A percentile compares a stretch with the other conserved stretches of the same genome.
These are phyloP conservation scores for Rhinolophus ferrumequinum DNA, from an alignment of 2,113 vertebrate species.

Conservation along the genomic window DNA sequence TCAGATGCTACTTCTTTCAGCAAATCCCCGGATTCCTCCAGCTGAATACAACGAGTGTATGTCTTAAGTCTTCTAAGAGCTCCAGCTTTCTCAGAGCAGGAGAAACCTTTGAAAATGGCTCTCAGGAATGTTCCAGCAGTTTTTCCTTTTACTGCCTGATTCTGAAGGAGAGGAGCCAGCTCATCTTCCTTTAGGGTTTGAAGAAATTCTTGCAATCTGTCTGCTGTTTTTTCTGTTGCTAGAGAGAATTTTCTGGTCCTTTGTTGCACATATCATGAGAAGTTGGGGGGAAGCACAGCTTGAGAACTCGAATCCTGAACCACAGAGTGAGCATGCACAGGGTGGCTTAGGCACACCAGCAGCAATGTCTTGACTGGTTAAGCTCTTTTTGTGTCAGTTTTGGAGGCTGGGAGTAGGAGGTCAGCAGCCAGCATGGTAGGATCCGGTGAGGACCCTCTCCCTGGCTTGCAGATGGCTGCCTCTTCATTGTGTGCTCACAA, in stretches of 20 bases:
- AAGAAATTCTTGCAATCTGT: slow-evolving; percentile 83
- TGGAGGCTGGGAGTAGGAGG: no score
- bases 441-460: no score
- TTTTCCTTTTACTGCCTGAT: slow-evolving; percentile 90
- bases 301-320: background rate
- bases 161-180: slow-evolving; percentile 88
- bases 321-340: background rate
- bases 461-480: no score
- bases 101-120: slow-evolving; percentile 95
- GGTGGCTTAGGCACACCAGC: background rate
- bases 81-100: slow-evolving; percentile 86
- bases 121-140: slow-evolving; percentile 88
- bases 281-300: background rate
- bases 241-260: slow-evolving; percentile 87
- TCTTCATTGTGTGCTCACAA: no score
- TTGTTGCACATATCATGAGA: slow-evolving; percentile 49
- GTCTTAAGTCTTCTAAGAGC: slow-evolving; percentile 89
- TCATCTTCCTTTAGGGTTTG: slow-evolving; percentile 82
- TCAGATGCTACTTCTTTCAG: slow-evolving; percentile 91
- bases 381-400: no score
- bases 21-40: slow-evolving; percentile 96
- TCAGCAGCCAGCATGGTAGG: no score
- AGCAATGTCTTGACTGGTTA: rapidly evolving
- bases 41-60: slow-evolving; percentile 91
- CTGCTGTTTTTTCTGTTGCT: slow-evolving; percentile 79